phyloP scores from a whole-genome alignment of 92 coral and sea anemone genomes.

The Porites divaricata region DNA sequence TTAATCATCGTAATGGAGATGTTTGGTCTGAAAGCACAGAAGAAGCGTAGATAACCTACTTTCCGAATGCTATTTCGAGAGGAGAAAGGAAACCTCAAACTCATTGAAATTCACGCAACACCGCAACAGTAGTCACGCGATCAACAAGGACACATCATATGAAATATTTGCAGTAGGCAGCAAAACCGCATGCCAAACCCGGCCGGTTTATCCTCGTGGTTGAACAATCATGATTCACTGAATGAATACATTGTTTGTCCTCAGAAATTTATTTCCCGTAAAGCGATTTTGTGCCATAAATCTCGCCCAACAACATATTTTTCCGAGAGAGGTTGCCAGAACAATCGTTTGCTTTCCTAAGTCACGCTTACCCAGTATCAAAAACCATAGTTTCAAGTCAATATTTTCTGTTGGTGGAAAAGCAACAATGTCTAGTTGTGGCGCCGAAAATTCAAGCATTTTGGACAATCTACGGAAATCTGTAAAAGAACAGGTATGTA shows the following conservation, averaged over 20 bases:
- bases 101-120: constrained; percentile 16
- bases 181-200: constrained; percentile 18
- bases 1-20: constrained; percentile 20
- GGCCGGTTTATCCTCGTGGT: constrained; percentile 34
- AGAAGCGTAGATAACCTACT: not conserved
- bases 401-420: constrained; percentile 15
- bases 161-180: not conserved
- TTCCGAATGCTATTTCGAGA: not conserved
- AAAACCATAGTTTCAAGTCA: constrained; percentile 1
- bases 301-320: not conserved
- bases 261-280: constrained; percentile 15
- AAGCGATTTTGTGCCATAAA: constrained; percentile 23
- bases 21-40: not conserved
- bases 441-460: constrained; percentile 50
- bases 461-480: constrained; percentile 70
- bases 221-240: not conserved
- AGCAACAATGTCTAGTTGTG: constrained; percentile 14
- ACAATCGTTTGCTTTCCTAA: not conserved
- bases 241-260: constrained; percentile 40
- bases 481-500: constrained; percentile 87
- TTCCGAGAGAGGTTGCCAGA: not conserved
- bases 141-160: constrained; percentile 11
- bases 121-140: constrained; percentile 16
- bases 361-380: not conserved
- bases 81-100: too few relatives aligned